Evolutionary conservation across 2,888 invertebrate species (phyloP).

Genomic region (Hypsopygia costalis): DNA sequence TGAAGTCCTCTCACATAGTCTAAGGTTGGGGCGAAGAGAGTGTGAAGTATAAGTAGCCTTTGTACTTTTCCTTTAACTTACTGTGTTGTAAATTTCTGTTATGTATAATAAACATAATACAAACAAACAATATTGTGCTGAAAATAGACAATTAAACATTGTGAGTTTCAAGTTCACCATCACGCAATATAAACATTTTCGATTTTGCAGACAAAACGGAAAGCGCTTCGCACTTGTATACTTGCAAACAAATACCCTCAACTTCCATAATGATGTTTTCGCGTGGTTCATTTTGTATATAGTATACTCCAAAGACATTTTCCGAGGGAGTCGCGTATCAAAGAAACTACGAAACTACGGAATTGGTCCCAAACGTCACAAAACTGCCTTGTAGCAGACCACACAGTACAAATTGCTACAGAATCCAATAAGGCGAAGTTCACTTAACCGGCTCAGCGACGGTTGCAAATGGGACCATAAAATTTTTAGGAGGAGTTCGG

Average conservation of each 20-base stretch:
- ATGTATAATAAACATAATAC: no score
- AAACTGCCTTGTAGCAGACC: background rate
- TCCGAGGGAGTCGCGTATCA: slow-evolving; percentile 1
- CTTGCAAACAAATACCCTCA: slow-evolving; percentile 22
- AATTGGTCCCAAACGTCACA: slow-evolving; percentile 1
- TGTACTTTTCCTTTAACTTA: no score
- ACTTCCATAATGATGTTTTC: slow-evolving; percentile 22
- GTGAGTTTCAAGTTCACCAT: slow-evolving; percentile 5
- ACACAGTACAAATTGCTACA: slow-evolving; percentile 1
- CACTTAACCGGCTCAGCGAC: background rate
- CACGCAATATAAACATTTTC: slow-evolving; percentile 29
- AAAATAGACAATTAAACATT: no score
- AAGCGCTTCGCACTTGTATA: background rate
- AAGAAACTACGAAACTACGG: background rate
- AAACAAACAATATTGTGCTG: slow-evolving; percentile 17
- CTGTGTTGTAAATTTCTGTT: no score
- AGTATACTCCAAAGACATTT: slow-evolving; percentile 12
- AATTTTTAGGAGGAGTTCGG: background rate
- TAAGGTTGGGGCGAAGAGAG: no score
- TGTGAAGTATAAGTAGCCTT: no score
- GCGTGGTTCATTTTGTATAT: slow-evolving; percentile 23
- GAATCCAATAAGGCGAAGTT: slow-evolving; percentile 1
- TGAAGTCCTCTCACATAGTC: no score
- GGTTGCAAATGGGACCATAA: slow-evolving; percentile 2
- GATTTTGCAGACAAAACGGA: slow-evolving; percentile 11